phyloP scores from a whole-genome alignment of 2,113 vertebrate species.

The Accipiter virgatus region DNA sequence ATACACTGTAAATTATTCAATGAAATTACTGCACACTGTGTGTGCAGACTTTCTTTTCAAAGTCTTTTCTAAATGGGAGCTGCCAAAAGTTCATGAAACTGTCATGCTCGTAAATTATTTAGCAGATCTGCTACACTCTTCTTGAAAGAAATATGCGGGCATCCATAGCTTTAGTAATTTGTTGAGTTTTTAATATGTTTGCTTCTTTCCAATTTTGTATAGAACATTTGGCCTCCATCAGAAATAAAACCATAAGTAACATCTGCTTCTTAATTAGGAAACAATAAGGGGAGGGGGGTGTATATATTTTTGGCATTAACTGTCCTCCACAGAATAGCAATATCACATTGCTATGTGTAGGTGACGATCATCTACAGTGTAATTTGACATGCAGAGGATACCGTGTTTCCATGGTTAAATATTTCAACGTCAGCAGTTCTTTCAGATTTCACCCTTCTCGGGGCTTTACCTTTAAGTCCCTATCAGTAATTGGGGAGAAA shows the following conservation, averaged over 20 bases:
- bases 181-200: neutral
- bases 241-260: neutral
- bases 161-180: neutral
- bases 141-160: neutral
- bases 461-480: neutral
- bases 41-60: neutral
- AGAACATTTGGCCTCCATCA: neutral
- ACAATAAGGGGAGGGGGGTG: neutral
- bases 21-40: neutral
- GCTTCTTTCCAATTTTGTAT: neutral
- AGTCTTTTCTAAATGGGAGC: neutral
- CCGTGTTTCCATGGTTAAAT: neutral
- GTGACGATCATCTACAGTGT: neutral
- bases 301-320: neutral
- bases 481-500: rapidly evolving
- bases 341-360: neutral
- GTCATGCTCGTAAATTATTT: neutral
- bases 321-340: neutral
- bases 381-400: neutral
- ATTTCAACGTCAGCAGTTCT: neutral
- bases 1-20: neutral
- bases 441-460: neutral
- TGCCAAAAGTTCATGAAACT: neutral
- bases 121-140: neutral
- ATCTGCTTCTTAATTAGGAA: neutral